Conservation (phyloP, 2,888 invertebrate genomes). For the Villa cingulata region DNA sequence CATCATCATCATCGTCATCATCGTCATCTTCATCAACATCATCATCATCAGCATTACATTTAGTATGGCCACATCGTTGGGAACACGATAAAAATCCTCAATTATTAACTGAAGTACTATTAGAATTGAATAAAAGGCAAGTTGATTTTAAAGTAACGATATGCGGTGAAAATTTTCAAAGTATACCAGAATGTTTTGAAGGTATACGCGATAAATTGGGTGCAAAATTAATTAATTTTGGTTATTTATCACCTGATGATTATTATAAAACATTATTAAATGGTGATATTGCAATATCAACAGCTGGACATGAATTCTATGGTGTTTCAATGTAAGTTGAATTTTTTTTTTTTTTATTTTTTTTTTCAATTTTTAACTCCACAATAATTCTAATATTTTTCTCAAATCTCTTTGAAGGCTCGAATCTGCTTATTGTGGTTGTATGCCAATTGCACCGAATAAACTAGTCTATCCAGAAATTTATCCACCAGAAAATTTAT, state of each 20-base stretch:
- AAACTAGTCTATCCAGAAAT: constrained; percentile 59
- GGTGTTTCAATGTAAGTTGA: constrained; percentile 55
- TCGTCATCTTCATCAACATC: not conserved
- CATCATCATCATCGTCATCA: too few relatives aligned
- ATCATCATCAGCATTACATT: constrained; percentile 32
- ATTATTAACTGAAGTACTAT: constrained; percentile 43
- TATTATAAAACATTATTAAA: constrained; percentile 43
- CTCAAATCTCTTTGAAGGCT: constrained; percentile 38
- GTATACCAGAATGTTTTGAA: constrained; percentile 46
- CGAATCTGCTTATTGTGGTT: constrained; percentile 55
- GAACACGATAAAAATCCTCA: constrained; percentile 65
- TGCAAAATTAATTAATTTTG: constrained; percentile 43
- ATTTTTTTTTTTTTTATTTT: constrained; percentile 1
- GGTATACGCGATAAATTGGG: constrained; percentile 38
- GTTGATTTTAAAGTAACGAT: constrained; percentile 44
- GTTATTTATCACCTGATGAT: constrained; percentile 42
- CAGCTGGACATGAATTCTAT: constrained; percentile 62
- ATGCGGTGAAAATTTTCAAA: constrained; percentile 47
- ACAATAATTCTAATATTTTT: not conserved
- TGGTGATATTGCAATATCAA: constrained; percentile 55
- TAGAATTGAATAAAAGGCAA: constrained; percentile 39
- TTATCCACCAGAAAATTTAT: constrained; percentile 47
- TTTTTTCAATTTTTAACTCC: not conserved
- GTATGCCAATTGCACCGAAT: constrained; percentile 55
- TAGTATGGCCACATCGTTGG: constrained; percentile 68